Conservation (phyloP, 2,113 vertebrate species). For the Chamaetylas fuelleborni region DNA sequence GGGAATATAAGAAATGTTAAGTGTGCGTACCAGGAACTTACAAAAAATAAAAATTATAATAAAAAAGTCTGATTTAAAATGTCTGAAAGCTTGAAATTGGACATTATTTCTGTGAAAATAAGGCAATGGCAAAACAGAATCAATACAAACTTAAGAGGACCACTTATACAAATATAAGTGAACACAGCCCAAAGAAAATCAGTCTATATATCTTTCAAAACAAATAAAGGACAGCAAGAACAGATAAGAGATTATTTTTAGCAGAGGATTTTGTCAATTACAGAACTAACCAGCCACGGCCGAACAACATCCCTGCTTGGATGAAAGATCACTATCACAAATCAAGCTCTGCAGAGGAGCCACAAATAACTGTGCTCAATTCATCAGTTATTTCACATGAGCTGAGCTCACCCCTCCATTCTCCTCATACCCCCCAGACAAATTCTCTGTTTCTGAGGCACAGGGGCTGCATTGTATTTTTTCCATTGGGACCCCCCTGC, state of each 20-base stretch:
- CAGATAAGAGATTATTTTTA: constrained; percentile 6
- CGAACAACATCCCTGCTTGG: constrained; percentile 40
- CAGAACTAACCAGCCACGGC: constrained; percentile 45
- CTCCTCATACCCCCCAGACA: not conserved
- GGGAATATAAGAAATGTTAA: not conserved
- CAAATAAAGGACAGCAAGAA: constrained; percentile 21
- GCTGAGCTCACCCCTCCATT: constrained; percentile 29
- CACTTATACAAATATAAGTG: not conserved
- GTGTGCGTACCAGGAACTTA: not conserved
- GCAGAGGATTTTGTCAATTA: constrained; percentile 57
- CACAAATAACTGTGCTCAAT: not conserved
- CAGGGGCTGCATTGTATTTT: not conserved
- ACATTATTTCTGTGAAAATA: not conserved
- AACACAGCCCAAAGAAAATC: not conserved
- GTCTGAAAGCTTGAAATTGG: not conserved
- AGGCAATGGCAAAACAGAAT: not conserved
- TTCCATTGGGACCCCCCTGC: not conserved
- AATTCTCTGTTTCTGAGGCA: not conserved
- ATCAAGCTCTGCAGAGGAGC: constrained; percentile 20
- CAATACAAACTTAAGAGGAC: not conserved
- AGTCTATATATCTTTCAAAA: not conserved
- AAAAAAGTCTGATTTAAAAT: not conserved
- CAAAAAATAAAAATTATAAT: not conserved
- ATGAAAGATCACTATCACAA: constrained; percentile 51
- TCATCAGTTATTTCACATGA: not conserved